phyloP scores from a whole-genome alignment of 2,797 vertebrate species.

The Lutra lutra region DNA sequence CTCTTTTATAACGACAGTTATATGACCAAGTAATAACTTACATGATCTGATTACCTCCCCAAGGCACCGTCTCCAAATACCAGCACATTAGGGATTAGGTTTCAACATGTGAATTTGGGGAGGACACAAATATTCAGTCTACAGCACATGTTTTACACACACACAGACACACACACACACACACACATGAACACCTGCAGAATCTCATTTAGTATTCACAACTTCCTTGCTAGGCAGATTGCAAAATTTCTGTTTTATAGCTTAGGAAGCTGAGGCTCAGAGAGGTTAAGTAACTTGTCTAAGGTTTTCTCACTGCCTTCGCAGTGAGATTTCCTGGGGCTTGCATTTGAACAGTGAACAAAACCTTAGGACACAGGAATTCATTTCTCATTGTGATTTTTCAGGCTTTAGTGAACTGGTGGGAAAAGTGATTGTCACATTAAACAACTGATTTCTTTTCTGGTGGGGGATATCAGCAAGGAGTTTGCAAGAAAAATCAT shows the following conservation, averaged over 20 bases:
- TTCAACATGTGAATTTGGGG: not conserved
- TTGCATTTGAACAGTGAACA: slow-evolving; percentile 35
- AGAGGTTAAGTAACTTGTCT: not conserved
- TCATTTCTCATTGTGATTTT: slow-evolving; percentile 46
- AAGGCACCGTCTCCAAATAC: not conserved
- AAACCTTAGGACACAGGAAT: not conserved
- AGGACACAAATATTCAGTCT: not conserved
- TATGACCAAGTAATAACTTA: not conserved
- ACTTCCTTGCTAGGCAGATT: not conserved
- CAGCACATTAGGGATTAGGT: not conserved
- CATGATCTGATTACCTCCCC: not conserved
- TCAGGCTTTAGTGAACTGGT: not conserved
- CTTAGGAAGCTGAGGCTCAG: slow-evolving; percentile 4
- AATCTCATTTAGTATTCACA: not conserved
- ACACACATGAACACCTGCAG: not conserved
- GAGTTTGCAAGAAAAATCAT: not conserved
- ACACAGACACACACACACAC: not conserved
- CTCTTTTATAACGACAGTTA: not conserved
- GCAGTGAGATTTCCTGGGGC: not conserved
- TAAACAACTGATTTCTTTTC: slow-evolving; percentile 19
- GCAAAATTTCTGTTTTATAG: not conserved
- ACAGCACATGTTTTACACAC: not conserved
- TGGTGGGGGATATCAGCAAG: not conserved
- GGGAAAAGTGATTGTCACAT: slow-evolving; percentile 8
- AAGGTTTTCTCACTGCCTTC: not conserved